Conservation (phyloP, 2,888 invertebrate genomes). For the Nowickia ferox region DNA sequence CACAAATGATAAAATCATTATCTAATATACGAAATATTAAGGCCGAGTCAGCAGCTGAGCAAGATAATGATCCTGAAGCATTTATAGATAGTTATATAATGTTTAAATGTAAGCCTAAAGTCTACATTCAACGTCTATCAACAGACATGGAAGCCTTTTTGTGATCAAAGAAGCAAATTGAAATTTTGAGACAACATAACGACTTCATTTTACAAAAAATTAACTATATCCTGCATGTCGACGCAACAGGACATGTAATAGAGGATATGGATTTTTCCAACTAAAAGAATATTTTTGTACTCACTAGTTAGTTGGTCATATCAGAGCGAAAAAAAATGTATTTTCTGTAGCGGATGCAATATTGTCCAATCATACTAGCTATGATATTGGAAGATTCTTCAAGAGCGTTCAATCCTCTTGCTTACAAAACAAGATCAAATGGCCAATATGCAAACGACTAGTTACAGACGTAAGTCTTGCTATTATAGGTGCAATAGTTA, state of each 20-base stretch:
- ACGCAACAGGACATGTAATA: slow-evolving; percentile 10
- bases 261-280: background rate
- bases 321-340: background rate
- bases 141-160: too few species aligned
- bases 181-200: background rate
- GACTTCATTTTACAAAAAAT: background rate
- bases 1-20: too few species aligned
- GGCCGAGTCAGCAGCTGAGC: too few species aligned
- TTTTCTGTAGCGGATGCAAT: slow-evolving; percentile 23
- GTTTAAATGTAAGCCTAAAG: too few species aligned
- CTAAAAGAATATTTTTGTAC: slow-evolving; percentile 22
- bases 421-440: background rate
- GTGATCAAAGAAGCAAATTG: background rate
- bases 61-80: too few species aligned
- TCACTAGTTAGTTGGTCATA: slow-evolving; percentile 3
- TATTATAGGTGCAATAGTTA: slow-evolving; percentile 10
- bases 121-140: too few species aligned
- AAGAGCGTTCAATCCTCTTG: background rate
- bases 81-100: too few species aligned
- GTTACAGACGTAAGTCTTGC: slow-evolving; percentile 20
- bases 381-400: slow-evolving; percentile 9
- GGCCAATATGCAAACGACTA: slow-evolving; percentile 12
- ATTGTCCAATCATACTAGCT: slow-evolving; percentile 9
- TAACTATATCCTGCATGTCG: background rate
- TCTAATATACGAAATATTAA: too few species aligned